Evolutionary conservation across 2,797 vertebrate species (phyloP), one percentile per base, ranked within the genome.

Genomic region (Siniperca scherzeri): DNA sequence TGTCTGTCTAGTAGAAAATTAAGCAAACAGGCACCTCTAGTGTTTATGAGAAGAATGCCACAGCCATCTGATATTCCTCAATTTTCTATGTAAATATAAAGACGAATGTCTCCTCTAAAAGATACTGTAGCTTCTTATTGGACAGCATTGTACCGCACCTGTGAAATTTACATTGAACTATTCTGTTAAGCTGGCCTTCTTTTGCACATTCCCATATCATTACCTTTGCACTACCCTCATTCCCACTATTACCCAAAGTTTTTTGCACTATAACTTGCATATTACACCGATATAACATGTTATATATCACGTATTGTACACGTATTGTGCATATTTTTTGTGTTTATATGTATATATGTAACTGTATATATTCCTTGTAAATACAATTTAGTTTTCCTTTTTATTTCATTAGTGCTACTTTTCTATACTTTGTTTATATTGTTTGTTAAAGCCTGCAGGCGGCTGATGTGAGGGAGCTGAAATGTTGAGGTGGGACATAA

Each of bases 401-500:
- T 16, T 36, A 9, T 19, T 48, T 16, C 46, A 19, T 48, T 48
- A 48, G 46, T 48, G 46, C 46, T 17, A 19, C 2, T 2, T 19
- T 7, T 48, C 19, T 48, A 48, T 19, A 36, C 36, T 36, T 36
- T 7, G 36, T 36, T 36, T 36, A 36, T 36, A 36, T 36, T 36
- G 36, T 36, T 36, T 36, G 36, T 36, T 36, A 36, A 36, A 36
- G 36, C 36, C 7, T 69, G 75, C 27, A 75, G 81, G 82, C 70
- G 22, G 48, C 36, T 55, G 52, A 78, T 61, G 68, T 16, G 70
- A 84, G 42, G 13, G 56, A 38, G 52, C 57, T 59, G 79, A 19
- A 25, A 68, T 46, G 77, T 61, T 57, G 62, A 83, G 82, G 80
- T 77, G 84, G 71, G 80, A 79, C 38, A 33, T 79, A 84, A 87